phyloP scores from a whole-genome alignment of 2,113 vertebrate species.

The Ibidorhyncha struthersii region DNA sequence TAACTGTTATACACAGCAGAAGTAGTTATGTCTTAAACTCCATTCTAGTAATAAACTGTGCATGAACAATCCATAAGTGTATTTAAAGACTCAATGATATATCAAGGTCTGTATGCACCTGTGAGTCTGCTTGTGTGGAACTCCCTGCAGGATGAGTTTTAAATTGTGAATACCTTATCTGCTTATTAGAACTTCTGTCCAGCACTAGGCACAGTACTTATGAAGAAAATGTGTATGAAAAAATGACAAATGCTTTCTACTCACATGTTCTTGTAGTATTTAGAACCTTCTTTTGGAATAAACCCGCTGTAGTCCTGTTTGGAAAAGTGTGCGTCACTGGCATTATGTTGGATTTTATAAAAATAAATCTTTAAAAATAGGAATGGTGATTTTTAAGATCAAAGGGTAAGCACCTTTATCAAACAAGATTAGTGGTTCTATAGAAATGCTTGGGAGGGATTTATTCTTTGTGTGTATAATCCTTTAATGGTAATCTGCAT shows the following conservation, averaged over 20 bases:
- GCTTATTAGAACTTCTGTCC: background rate
- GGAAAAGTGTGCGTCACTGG: background rate
- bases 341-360: background rate
- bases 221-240: background rate
- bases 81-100: background rate
- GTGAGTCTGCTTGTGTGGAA: background rate
- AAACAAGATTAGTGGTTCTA: slow-evolving; percentile 15
- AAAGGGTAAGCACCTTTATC: slow-evolving; percentile 15
- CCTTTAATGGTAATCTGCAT: background rate
- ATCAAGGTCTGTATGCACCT: background rate
- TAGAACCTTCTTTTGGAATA: background rate
- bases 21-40: background rate
- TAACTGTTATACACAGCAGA: background rate
- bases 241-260: background rate
- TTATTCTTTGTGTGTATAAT: slow-evolving; percentile 3
- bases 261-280: background rate
- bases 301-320: background rate
- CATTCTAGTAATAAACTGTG: background rate
- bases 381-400: slow-evolving; percentile 20
- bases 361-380: slow-evolving; percentile 21
- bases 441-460: background rate
- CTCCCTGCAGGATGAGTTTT: background rate
- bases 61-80: background rate
- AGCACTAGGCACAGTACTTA: background rate
- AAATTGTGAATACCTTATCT: background rate